Evolutionary conservation across 2,113 vertebrate genomes (phyloP).

Genomic region (Madoqua kirkii): DNA sequence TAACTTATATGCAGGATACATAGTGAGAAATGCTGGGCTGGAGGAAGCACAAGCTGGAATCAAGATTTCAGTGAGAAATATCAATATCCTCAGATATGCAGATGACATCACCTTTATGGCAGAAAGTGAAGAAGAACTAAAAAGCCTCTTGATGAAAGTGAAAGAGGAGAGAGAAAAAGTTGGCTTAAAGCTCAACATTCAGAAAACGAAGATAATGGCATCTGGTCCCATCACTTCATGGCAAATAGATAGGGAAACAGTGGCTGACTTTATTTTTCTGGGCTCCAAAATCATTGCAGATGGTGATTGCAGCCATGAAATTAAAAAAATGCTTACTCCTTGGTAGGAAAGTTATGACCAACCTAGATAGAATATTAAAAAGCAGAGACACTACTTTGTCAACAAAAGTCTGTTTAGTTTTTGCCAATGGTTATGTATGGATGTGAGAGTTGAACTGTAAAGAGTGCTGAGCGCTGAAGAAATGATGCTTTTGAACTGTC

Average conservation of each 20-base stretch:
- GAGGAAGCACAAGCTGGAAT: neutral
- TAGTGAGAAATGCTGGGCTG: neutral
- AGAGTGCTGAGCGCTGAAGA: fast-evolving
- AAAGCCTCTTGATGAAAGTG: neutral
- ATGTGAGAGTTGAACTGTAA: neutral
- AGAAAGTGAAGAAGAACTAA: neutral
- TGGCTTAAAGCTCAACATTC: neutral
- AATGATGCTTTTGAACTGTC: neutral
- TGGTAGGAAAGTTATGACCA: neutral
- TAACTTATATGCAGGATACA: neutral
- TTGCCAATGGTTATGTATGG: neutral
- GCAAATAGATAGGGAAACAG: neutral
- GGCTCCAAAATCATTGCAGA: neutral
- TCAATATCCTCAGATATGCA: neutral
- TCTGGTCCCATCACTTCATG: neutral
- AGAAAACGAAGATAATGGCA: neutral
- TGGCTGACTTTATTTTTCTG: neutral
- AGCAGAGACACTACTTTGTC: neutral
- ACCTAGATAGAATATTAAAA: neutral
- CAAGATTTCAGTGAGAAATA: neutral
- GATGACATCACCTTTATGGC: neutral
- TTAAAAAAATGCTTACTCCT: neutral
- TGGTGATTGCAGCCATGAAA: neutral
- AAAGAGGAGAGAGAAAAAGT: neutral
- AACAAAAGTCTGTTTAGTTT: neutral